A percentile compares a stretch with the other conserved stretches of the same genome.
Evolutionary conservation across 2,113 vertebrate genomes (phyloP).

Genomic region (Thomomys bottae): DNA sequence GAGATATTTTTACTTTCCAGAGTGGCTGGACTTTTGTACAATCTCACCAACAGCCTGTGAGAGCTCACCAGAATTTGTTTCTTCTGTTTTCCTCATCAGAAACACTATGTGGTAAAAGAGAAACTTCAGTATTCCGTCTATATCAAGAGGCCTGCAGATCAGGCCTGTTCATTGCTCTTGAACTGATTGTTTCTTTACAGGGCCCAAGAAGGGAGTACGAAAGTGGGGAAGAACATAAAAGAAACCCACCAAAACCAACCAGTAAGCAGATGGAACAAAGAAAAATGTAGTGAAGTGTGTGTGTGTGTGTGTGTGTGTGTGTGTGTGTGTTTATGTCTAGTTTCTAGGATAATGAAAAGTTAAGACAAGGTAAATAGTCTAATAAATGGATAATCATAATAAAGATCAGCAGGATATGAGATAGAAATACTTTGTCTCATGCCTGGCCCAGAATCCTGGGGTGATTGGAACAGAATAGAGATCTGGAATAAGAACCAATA

Average conservation of each 20-base stretch:
- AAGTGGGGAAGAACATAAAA: rapidly evolving
- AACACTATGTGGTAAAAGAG: too few species aligned
- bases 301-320: neutral
- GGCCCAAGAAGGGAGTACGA: neutral
- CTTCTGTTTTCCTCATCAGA: too few species aligned
- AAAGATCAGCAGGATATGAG: too few species aligned
- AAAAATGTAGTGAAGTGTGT: too few species aligned
- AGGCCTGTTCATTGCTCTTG: neutral
- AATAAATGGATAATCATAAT: neutral
- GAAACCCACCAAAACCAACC: neutral
- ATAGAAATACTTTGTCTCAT: too few species aligned
- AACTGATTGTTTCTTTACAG: neutral
- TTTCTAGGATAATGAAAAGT: neutral
- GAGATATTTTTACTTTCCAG: too few species aligned
- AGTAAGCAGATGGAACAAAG: neutral
- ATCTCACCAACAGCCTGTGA: too few species aligned
- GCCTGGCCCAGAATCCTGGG: too few species aligned
- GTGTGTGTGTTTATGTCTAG: neutral
- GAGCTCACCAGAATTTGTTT: too few species aligned
- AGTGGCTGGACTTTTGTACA: too few species aligned
- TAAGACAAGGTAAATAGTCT: neutral
- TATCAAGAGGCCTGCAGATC: neutral
- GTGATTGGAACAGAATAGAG: too few species aligned
- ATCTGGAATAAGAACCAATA: too few species aligned
- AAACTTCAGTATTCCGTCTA: neutral